Conservation (phyloP, 2,888 invertebrate genomes). For the Drosophila bunnanda region DNA sequence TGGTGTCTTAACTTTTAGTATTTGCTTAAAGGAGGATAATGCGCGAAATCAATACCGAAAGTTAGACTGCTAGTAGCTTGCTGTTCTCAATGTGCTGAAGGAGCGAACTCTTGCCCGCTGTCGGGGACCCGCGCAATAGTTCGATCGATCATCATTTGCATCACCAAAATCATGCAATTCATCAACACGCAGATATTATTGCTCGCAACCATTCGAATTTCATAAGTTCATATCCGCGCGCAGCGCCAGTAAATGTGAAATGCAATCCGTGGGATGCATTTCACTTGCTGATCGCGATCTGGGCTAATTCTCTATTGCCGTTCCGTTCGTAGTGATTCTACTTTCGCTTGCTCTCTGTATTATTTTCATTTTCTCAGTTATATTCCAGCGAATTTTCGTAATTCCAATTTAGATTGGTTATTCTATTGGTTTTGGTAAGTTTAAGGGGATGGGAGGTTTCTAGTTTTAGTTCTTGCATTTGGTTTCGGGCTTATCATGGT, state of each 20-base stretch:
- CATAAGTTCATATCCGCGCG: conserved; percentile 53
- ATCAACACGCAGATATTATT: conserved; percentile 85
- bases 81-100: conserved; percentile 78
- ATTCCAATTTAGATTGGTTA: conserved; percentile 79
- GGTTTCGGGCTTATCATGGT: conserved; percentile 46
- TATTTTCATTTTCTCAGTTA: conserved; percentile 22
- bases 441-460: conserved; percentile 52
- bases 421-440: conserved; percentile 83
- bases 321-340: conserved; percentile 21
- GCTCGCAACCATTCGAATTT: conserved; percentile 84
- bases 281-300: conserved; percentile 64
- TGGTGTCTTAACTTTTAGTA: conserved; percentile 63
- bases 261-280: conserved; percentile 58
- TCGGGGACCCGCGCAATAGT: conserved; percentile 69
- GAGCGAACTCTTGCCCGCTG: conserved; percentile 72
- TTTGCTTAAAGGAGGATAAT: conserved; percentile 31
- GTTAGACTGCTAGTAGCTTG: conserved; percentile 58
- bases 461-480: conserved; percentile 49
- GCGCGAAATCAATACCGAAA: conserved; percentile 60
- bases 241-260: conserved; percentile 61
- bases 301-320: conserved; percentile 60
- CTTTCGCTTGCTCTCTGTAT: conserved; percentile 30
- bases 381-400: conserved; percentile 54
- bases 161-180: conserved; percentile 82
- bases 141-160: conserved; percentile 83